phyloP scores from a whole-genome alignment of 2,797 vertebrate genomes.

The Macrochelys suwanniensis region DNA sequence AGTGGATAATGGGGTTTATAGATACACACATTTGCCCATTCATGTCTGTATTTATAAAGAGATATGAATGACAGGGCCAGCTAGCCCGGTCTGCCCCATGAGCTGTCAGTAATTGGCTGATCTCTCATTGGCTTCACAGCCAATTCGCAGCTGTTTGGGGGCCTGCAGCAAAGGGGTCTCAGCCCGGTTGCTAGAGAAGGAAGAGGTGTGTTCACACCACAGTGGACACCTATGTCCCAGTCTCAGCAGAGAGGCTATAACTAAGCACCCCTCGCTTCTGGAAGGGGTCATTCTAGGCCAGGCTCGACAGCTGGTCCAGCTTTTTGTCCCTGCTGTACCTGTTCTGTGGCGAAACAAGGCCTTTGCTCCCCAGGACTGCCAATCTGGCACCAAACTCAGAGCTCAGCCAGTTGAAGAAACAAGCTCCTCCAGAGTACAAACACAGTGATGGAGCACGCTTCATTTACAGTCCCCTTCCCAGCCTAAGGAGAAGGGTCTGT shows the following conservation, averaged over 20 bases:
- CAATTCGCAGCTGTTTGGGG: background rate
- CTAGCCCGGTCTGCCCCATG: background rate
- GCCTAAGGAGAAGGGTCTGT: background rate
- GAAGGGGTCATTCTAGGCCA: background rate
- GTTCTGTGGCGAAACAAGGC: background rate
- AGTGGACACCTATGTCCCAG: background rate
- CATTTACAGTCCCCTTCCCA: background rate
- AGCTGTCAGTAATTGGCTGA: background rate
- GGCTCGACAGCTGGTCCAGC: background rate
- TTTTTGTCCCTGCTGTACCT: background rate
- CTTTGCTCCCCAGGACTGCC: background rate
- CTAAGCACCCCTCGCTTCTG: background rate
- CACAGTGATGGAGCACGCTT: background rate
- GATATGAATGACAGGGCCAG: background rate
- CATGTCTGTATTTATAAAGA: background rate
- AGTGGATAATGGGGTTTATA: background rate
- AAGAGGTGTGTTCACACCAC: background rate
- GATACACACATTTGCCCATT: background rate
- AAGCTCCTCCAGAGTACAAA: background rate
- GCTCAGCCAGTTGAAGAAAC: background rate
- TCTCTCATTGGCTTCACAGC: background rate
- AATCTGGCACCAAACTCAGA: background rate
- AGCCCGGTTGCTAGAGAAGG: background rate
- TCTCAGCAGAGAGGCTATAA: background rate
- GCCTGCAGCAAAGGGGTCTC: background rate